Evolutionary conservation across 2,797 vertebrate genomes (phyloP).

Genomic region (Coregonus sp.): DNA sequence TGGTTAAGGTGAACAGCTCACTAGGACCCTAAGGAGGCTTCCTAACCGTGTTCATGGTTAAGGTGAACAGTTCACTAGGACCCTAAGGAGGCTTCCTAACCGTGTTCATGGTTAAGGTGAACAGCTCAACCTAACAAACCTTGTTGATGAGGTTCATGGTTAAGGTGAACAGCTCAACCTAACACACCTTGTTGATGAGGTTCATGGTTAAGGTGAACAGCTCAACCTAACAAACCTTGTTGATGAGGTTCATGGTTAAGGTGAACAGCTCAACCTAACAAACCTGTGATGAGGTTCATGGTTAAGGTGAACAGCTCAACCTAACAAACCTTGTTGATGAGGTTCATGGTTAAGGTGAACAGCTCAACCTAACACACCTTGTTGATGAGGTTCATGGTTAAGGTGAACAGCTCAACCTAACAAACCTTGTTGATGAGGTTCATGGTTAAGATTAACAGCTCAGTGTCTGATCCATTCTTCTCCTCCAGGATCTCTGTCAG

Average conservation of each 20-base stretch:
- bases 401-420: constrained; percentile 83
- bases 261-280: constrained; percentile 83
- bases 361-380: constrained; percentile 88
- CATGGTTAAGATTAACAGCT: constrained; percentile 88
- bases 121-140: constrained; percentile 78
- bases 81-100: too few species aligned
- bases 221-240: constrained; percentile 61
- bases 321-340: constrained; percentile 92
- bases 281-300: constrained; percentile 94
- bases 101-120: constrained; percentile 88
- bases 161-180: constrained; percentile 81
- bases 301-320: constrained; percentile 86
- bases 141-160: constrained; percentile 93
- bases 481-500: constrained; percentile 86
- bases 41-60: constrained; percentile 19
- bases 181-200: constrained; percentile 74
- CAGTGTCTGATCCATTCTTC: constrained; percentile 82
- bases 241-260: constrained; percentile 89
- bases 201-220: constrained; percentile 88
- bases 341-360: constrained; percentile 85
- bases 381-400: constrained; percentile 90
- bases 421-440: constrained; percentile 93
- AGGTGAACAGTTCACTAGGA: too few species aligned
- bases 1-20: constrained; percentile 88
- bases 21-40: too few species aligned